Base-by-base conservation (phyloP, 2,113 vertebrate species). In the Psephotus haematonotus region DNA sequence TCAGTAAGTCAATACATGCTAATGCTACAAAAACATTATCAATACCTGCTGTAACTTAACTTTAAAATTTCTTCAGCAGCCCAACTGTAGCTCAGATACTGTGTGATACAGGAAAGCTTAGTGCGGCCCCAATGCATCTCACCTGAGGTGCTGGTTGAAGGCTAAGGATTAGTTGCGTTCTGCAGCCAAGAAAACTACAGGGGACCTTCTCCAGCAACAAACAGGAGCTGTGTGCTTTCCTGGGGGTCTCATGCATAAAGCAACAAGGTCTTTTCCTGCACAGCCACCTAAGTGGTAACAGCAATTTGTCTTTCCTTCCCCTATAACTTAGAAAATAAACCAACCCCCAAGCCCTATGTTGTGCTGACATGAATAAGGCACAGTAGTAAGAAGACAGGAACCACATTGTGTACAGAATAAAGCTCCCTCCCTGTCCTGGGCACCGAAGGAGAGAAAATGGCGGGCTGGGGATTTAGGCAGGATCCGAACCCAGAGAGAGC, bases 391-490 rank as follows among this genome's bases (percentile, higher is more conserved):
- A 46, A 16, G 8, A 24, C 13, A 10, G 16, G 13, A 68, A 44
- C 8, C 3, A 2, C 44, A 31, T 19, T 11, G 24, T 11, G 7
- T 28, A n/a, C 29, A 20, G 3, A 28, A 10, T 0, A 17, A 7
- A 10, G 33, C 5, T 15, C 15, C 11, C 20, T 3, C 11, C 11
- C 1, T 28, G 2, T 27, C 6, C 23, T 6, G 13, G 25, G 16
- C 27, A 2, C 82, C 17, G 22, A 83, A 7, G 12, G 28, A 83
- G 3, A 83, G 55, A 89, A 95, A 89, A 97, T 92, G 96, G 96
- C 81, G 86, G 69, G 64, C 64, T 6, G 17, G 5, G 18, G 20
- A 20, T 29, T 46, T 18, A 3, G 14, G 28, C 47, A 23, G 18
- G 9, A 27, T 55, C 27, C 5, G 1, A 7, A 22, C 33, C 17